Evolutionary conservation across 2,113 vertebrate genomes (phyloP).

Genomic region (Tragelaphus imberbis): DNA sequence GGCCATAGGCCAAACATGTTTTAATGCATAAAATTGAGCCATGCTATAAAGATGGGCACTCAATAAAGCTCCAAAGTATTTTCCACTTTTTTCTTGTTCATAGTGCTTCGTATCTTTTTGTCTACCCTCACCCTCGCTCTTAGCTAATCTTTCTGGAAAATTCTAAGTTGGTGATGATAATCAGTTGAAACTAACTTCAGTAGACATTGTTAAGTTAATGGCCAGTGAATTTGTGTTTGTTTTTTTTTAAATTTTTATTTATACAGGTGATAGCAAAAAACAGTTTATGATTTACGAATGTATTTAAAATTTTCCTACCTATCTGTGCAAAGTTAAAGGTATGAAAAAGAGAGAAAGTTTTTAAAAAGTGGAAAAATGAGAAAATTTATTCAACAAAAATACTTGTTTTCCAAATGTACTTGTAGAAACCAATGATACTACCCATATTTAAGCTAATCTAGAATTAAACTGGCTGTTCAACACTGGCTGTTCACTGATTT

Average conservation of each 20-base stretch:
- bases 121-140: neutral
- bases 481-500: neutral
- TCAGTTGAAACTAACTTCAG: neutral
- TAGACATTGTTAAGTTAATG: neutral
- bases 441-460: neutral
- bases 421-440: neutral
- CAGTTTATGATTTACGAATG: neutral
- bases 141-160: conserved; percentile 29
- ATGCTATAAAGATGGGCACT: neutral
- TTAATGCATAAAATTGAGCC: neutral
- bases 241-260: neutral
- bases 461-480: neutral
- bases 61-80: conserved; percentile 41
- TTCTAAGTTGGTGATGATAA: neutral
- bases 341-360: neutral
- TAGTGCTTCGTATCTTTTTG: neutral
- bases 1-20: neutral
- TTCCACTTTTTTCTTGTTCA: conserved; percentile 24
- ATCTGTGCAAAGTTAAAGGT: neutral
- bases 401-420: neutral
- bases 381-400: neutral
- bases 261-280: neutral
- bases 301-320: neutral
- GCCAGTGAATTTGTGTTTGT: neutral
- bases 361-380: neutral